phyloP scores from a whole-genome alignment of 2,888 invertebrate species.

The Cheilosia urbana region DNA sequence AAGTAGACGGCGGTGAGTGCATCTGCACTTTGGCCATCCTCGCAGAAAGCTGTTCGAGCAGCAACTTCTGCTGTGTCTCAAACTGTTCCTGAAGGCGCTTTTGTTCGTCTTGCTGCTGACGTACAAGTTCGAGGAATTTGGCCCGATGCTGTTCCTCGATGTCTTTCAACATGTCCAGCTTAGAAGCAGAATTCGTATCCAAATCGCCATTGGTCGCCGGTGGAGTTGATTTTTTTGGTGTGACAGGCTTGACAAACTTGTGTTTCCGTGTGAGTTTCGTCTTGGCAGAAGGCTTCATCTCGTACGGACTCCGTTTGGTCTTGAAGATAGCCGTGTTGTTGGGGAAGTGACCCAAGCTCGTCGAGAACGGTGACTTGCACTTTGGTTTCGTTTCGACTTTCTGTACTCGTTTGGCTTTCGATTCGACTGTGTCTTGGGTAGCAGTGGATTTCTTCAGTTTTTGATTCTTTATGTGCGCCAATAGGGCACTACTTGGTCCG shows the following conservation, averaged over 20 bases:
- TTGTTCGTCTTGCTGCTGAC: slow-evolving; percentile 88
- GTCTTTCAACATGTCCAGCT: slow-evolving; percentile 75
- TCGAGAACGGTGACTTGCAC: slow-evolving; percentile 51
- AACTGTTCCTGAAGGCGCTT: slow-evolving; percentile 87
- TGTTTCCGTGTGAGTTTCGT: slow-evolving; percentile 65
- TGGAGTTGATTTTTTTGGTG: slow-evolving; percentile 39
- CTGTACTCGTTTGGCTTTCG: slow-evolving; percentile 81
- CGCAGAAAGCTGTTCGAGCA: slow-evolving; percentile 83
- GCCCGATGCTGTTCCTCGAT: slow-evolving; percentile 87
- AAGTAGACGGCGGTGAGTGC: slow-evolving; percentile 54
- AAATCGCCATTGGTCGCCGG: slow-evolving; percentile 13
- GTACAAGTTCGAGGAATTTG: slow-evolving; percentile 87
- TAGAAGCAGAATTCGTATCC: slow-evolving; percentile 28
- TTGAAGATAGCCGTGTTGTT: slow-evolving; percentile 60
- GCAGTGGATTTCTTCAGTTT: slow-evolving; percentile 73
- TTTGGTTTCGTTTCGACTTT: slow-evolving; percentile 77
- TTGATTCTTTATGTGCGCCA: slow-evolving; percentile 80
- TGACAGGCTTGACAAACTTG: slow-evolving; percentile 60
- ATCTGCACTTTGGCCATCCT: slow-evolving; percentile 77
- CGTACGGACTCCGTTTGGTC: slow-evolving; percentile 76
- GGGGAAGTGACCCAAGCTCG: slow-evolving; percentile 49
- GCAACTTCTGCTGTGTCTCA: slow-evolving; percentile 87
- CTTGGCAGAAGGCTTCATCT: slow-evolving; percentile 66
- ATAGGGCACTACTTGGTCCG: slow-evolving; percentile 89
- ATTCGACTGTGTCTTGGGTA: slow-evolving; percentile 81